Conservation (phyloP, 1,140 invertebrate species). For the Cataglyphis hispanica region DNA sequence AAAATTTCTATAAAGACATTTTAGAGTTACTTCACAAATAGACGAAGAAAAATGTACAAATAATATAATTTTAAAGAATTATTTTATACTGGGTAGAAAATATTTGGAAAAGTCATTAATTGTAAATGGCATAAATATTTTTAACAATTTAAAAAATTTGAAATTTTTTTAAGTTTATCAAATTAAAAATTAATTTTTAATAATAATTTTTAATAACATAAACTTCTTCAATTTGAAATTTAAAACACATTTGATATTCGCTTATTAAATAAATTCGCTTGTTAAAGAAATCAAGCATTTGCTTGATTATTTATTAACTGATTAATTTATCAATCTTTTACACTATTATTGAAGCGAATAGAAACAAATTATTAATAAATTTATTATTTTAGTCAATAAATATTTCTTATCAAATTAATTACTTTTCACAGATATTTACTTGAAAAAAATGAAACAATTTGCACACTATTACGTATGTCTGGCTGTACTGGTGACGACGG, state of each 20-base stretch:
- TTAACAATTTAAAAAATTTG: background rate
- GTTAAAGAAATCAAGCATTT: background rate
- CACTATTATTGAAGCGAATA: too few species aligned
- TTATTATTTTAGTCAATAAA: background rate
- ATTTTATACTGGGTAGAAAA: background rate
- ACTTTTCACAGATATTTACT: conserved; percentile 71
- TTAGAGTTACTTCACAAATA: background rate
- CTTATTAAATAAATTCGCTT: too few species aligned
- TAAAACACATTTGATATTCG: background rate
- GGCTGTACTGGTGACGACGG: conserved; percentile 80
- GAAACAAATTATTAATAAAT: background rate
- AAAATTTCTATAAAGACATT: background rate
- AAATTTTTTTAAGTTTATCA: background rate
- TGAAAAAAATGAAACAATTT: conserved; percentile 77
- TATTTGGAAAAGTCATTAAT: background rate
- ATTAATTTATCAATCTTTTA: too few species aligned
- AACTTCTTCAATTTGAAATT: background rate
- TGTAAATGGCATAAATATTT: background rate
- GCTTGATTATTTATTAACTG: background rate
- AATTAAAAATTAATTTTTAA: background rate
- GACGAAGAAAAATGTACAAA: background rate
- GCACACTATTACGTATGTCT: conserved; percentile 78
- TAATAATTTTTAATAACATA: too few species aligned
- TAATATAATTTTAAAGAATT: background rate
- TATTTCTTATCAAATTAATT: background rate